Conservation (phyloP, 2,797 vertebrate genomes). For the Ispidina lecontei region DNA sequence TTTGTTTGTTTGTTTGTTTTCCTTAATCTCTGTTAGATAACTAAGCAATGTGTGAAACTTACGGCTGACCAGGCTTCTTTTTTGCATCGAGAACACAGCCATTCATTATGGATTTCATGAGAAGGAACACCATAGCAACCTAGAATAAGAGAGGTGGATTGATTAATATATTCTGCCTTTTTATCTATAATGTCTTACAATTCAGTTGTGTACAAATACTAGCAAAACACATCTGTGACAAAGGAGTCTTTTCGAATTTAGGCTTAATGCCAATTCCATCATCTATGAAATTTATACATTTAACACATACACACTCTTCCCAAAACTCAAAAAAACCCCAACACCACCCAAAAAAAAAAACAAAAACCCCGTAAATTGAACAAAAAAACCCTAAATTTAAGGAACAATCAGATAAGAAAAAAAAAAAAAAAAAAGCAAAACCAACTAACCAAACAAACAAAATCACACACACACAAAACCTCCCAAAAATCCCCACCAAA, state of each 20-base stretch:
- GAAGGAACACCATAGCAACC: slow-evolving; percentile 94
- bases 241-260: neutral
- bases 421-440: no score
- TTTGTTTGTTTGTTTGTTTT: no score
- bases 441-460: neutral
- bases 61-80: slow-evolving; percentile 90
- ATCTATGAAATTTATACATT: neutral
- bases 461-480: neutral
- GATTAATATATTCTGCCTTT: slow-evolving; percentile 48
- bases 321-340: neutral
- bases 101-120: slow-evolving; percentile 83
- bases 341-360: neutral
- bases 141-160: slow-evolving; percentile 70
- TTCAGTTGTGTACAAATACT: neutral
- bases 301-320: neutral
- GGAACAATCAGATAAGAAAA: no score
- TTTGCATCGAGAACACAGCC: slow-evolving; percentile 91
- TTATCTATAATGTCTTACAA: neutral
- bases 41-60: slow-evolving; percentile 73
- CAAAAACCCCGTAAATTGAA: neutral
- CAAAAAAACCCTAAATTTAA: neutral
- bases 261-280: neutral
- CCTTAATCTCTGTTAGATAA: neutral
- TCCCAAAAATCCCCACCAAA: no score
- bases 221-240: neutral